These are phyloP conservation scores for Chesias legatella DNA, from an alignment of 2,888 invertebrate genomes.

Conservation along the genomic window DNA sequence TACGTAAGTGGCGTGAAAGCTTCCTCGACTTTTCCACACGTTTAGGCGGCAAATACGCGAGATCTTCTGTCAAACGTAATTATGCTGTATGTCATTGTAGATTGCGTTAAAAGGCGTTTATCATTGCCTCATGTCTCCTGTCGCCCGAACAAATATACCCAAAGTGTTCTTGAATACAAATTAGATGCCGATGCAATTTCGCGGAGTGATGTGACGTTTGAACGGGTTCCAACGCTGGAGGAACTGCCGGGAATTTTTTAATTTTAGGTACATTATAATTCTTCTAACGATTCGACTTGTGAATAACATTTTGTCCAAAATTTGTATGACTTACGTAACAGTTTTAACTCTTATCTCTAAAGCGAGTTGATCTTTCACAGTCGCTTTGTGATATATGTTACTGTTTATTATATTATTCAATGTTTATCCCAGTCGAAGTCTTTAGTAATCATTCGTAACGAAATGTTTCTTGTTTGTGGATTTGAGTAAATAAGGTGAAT, in stretches of 20 bases:
- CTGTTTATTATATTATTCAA: too few relatives aligned
- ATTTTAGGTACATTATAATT: slow-evolving; percentile 30
- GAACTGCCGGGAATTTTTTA: slow-evolving; percentile 58
- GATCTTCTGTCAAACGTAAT: slow-evolving; percentile 21
- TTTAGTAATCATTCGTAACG: too few relatives aligned
- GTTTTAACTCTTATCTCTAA: too few relatives aligned
- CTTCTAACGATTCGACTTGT: too few relatives aligned
- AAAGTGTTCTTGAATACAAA: slow-evolving; percentile 64
- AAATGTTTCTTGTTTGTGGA: too few relatives aligned
- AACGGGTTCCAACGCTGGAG: slow-evolving; percentile 45
- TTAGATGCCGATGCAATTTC: slow-evolving; percentile 63
- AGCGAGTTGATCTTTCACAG: too few relatives aligned
- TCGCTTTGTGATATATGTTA: too few relatives aligned
- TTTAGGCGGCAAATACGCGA: slow-evolving; percentile 2
- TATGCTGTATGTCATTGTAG: slow-evolving; percentile 20
- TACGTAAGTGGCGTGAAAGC: not conserved
- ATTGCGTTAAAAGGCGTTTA: slow-evolving; percentile 21
- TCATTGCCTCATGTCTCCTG: slow-evolving; percentile 12
- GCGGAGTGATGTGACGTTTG: slow-evolving; percentile 61
- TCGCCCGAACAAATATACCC: slow-evolving; percentile 55
- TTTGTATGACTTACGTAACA: too few relatives aligned
- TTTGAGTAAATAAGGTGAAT: too few relatives aligned
- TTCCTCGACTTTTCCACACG: slow-evolving; percentile 17
- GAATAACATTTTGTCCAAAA: too few relatives aligned
- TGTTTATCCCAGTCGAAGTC: too few relatives aligned